Percentiles rank a stretch among this genome's conserved stretches.
Evolutionary conservation across 2,797 vertebrate genomes (phyloP).

Genomic region (Podarcis siculus): DNA sequence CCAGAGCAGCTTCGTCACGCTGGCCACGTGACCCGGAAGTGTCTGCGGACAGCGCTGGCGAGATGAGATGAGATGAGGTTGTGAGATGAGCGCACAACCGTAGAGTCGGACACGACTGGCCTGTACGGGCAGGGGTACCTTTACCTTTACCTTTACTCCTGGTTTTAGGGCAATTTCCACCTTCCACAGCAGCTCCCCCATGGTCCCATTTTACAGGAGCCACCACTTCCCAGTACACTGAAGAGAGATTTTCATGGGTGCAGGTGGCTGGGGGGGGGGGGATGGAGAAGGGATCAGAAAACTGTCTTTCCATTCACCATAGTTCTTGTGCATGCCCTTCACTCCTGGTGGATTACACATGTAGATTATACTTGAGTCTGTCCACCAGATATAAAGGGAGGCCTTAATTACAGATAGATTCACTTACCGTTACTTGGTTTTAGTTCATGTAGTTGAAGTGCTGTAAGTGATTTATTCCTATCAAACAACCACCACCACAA

Average conservation of each 20-base stretch:
- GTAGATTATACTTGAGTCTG: too few species aligned
- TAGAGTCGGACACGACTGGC: too few species aligned
- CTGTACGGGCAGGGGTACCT: too few species aligned
- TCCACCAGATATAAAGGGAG: background rate
- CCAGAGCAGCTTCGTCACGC: too few species aligned
- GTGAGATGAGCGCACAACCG: too few species aligned
- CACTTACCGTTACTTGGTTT: background rate
- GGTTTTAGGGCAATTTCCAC: background rate
- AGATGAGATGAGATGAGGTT: too few species aligned
- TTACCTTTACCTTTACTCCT: too few species aligned
- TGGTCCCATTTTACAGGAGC: background rate
- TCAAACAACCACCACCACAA: background rate
- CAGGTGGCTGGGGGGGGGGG: background rate
- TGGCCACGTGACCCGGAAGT: too few species aligned
- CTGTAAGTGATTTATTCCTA: background rate
- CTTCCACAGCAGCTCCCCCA: background rate
- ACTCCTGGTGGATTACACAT: background rate
- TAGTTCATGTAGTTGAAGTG: background rate
- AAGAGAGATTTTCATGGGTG: background rate
- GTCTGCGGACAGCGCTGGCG: too few species aligned
- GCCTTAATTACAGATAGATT: background rate
- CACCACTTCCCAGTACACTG: too few species aligned
- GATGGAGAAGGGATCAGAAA: background rate
- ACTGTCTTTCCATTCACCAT: background rate
- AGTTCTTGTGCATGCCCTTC: background rate